Base-by-base conservation (phyloP, 2,888 invertebrate genomes). In the Drosophila lacicola region DNA sequence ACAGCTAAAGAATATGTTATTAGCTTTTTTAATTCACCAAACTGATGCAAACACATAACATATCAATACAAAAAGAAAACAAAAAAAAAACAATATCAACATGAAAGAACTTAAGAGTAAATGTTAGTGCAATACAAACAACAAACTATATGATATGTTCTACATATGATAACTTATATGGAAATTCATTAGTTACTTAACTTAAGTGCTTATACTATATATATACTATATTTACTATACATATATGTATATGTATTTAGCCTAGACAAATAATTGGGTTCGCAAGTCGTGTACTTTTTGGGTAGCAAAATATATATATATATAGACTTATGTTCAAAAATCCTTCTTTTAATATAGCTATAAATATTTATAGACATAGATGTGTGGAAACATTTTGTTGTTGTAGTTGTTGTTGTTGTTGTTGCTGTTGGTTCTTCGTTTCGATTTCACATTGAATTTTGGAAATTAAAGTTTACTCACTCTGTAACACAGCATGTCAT, bases 401-500 rank as follows among this genome's bases (percentile, higher is more conserved):
- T 46, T 36, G 25, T 53, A 8, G 25, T 8, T 25, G 25, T 21
- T 21, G 21, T 21, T 21, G 4, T 25, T 25, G 25, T 29, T 29
- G 29, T 29, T 29, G 29, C 29, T 58, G 37, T 57, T 41, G n/a
- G 50, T 45, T 37, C 9, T 33, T 44, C 46, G 10, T 36, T 47
- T 70, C 29, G 55, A 37, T 54, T 19, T 53, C 39, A 39, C 51
- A 56, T 39, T 60, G 25, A 13, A 14, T 47, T 47, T 61, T 42
- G 37, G 51, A 56, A 47, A 55, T 63, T 47, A 62, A 66, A 56
- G 58, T 72, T 80, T 86, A 86, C 86, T 86, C 86, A 86, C 86
- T 86, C 76, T 79, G 86, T 86, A 68, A 64, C 78, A 79, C 78
- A 79, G 82, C 85, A 78, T 82, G 68, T 83, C 79, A 75, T 74